Conservation (phyloP, 1,140 invertebrate genomes). For the Drosophila sulfurigaster region DNA sequence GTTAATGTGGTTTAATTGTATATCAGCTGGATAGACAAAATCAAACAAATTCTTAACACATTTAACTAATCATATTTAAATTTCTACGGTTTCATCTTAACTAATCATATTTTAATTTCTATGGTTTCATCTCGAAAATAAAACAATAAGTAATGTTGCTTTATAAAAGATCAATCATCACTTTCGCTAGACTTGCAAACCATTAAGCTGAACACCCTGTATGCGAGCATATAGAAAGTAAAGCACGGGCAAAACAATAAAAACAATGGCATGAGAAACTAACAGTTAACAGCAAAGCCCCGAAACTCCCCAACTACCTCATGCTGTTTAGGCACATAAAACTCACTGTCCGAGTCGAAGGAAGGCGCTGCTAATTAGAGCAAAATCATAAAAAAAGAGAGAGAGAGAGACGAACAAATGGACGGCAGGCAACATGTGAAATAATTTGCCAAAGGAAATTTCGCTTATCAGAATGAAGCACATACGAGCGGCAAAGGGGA, state of each 20-base stretch:
- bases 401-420: background rate
- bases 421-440: slow-evolving; percentile 41
- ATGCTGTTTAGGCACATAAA: slow-evolving; percentile 17
- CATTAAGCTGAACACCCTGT: slow-evolving; percentile 20
- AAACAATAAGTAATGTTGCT: too few relatives aligned
- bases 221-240: background rate
- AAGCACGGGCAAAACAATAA: slow-evolving; percentile 18
- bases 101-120: too few relatives aligned
- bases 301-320: background rate
- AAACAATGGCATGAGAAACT: slow-evolving; percentile 24
- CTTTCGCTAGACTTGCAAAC: too few relatives aligned
- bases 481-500: background rate
- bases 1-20: too few relatives aligned
- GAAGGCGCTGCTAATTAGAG: slow-evolving; percentile 36
- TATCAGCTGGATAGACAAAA: too few relatives aligned
- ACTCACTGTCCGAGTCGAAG: slow-evolving; percentile 11
- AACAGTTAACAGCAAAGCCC: slow-evolving; percentile 24
- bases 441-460: slow-evolving; percentile 52
- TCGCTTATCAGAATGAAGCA: slow-evolving; percentile 41
- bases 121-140: too few relatives aligned
- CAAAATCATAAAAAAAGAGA: slow-evolving; percentile 34
- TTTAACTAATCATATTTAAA: too few relatives aligned
- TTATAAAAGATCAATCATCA: background rate
- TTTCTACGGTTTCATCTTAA: too few relatives aligned
- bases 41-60: too few relatives aligned